These are phyloP conservation scores for Caenorhabditis wallacei DNA, from an alignment of 2,888 invertebrate genomes.

Conservation along the genomic window DNA sequence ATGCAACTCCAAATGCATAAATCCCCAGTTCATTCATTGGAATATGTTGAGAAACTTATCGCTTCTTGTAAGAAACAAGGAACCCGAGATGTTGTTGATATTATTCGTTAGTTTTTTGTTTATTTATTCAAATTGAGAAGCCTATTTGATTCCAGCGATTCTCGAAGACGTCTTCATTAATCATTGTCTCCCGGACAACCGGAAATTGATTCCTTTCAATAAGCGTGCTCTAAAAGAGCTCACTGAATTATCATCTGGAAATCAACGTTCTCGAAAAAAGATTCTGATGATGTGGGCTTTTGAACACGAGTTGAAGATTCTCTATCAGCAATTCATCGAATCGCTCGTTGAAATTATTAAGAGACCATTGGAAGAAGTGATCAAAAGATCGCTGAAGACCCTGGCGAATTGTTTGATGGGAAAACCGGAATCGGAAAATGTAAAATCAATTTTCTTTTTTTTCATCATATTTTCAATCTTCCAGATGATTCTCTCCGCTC, in stretches of 20 bases:
- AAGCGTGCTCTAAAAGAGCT: slow-evolving; percentile 84
- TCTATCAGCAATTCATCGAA: slow-evolving; percentile 88
- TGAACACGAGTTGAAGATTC: slow-evolving; percentile 91
- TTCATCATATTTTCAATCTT: slow-evolving; percentile 16
- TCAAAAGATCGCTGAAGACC: slow-evolving; percentile 89
- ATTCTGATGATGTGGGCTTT: slow-evolving; percentile 88
- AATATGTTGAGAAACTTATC: slow-evolving; percentile 88
- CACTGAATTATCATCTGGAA: slow-evolving; percentile 86
- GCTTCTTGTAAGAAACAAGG: slow-evolving; percentile 90
- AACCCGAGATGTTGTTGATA: slow-evolving; percentile 86
- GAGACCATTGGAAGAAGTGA: slow-evolving; percentile 90
- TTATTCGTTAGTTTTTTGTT: slow-evolving; percentile 86
- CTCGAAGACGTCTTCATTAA: slow-evolving; percentile 89
- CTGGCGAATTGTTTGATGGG: slow-evolving; percentile 89
- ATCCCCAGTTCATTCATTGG: slow-evolving; percentile 87
- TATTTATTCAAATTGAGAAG: too few species aligned
- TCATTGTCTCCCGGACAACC: slow-evolving; percentile 87
- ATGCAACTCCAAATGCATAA: slow-evolving; percentile 86
- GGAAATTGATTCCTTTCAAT: slow-evolving; percentile 86
- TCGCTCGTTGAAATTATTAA: slow-evolving; percentile 87
- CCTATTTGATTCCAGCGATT: slow-evolving; percentile 88
- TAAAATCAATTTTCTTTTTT: slow-evolving; percentile 83
- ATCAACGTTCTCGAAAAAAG: slow-evolving; percentile 85
- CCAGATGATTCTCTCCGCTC: slow-evolving; percentile 87
- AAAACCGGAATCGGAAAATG: slow-evolving; percentile 92